phyloP scores from a whole-genome alignment of 2,888 invertebrate genomes.

The Entomobrya proxima region DNA sequence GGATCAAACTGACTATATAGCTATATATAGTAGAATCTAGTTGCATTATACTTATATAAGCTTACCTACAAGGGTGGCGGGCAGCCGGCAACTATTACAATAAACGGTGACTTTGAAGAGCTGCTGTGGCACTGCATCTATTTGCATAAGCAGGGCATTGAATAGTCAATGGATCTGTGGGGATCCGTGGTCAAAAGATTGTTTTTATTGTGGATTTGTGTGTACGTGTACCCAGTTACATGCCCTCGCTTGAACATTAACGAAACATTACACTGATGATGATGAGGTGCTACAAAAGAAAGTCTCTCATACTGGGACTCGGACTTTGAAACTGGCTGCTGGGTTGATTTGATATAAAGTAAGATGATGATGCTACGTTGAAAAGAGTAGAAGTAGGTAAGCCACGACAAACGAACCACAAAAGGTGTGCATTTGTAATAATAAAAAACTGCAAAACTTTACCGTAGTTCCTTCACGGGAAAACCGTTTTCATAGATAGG shows the following conservation, averaged over 20 bases:
- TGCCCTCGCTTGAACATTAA: background rate
- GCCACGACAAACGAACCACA: constrained; percentile 3
- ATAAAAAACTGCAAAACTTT: background rate
- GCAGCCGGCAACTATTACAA: constrained; percentile 42
- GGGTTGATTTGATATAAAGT: background rate
- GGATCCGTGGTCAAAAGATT: constrained; percentile 52
- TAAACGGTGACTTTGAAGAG: constrained; percentile 31
- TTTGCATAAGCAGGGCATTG: constrained; percentile 56
- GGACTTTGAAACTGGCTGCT: background rate
- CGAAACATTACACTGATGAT: constrained; percentile 2
- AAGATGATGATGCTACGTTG: constrained; percentile 14
- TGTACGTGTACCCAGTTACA: background rate
- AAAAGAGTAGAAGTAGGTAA: constrained; percentile 36
- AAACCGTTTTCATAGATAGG: background rate
- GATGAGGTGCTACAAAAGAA: constrained; percentile 14
- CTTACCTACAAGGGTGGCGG: constrained; percentile 42
- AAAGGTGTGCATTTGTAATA: constrained; percentile 22
- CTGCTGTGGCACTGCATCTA: constrained; percentile 22
- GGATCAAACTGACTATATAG: background rate
- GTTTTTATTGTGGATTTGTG: constrained; percentile 3
- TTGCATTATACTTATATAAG: constrained; percentile 17
- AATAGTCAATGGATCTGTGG: constrained; percentile 48
- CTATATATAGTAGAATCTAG: background rate
- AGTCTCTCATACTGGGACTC: background rate
- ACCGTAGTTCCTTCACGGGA: background rate